Evolutionary conservation across 92 coral and sea anemone species (phyloP).

Genomic region (Blastomussa wellsi): DNA sequence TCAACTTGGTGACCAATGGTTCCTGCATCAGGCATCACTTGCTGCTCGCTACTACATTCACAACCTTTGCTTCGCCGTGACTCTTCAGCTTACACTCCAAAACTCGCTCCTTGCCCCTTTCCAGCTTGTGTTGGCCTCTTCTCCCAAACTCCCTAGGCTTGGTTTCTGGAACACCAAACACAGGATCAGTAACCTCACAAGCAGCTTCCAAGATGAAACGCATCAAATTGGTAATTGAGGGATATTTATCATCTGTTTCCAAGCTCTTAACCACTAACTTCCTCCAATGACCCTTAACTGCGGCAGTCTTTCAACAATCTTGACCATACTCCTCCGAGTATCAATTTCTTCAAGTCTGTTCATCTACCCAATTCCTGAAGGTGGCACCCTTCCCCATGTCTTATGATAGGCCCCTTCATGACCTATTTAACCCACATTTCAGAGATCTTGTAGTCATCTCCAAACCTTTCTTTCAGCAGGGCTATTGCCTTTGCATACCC

Average conservation of each 20-base stretch:
- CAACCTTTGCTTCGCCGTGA: neutral
- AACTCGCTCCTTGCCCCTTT: conserved; percentile 27
- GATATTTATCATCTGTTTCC: conserved; percentile 25
- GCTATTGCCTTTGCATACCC: conserved; percentile 44
- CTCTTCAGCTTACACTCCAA: conserved; percentile 37
- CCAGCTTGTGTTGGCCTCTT: neutral
- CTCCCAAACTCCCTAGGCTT: neutral
- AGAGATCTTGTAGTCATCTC: conserved; percentile 31
- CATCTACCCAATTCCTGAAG: too few species aligned
- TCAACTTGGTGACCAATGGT: neutral
- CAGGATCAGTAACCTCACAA: conserved; percentile 39
- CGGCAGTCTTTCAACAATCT: conserved; percentile 38
- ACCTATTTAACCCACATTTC: conserved; percentile 41
- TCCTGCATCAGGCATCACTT: conserved; percentile 1
- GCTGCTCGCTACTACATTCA: conserved; percentile 17
- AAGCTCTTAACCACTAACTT: conserved; percentile 22
- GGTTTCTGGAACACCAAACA: conserved; percentile 18
- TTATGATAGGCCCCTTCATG: conserved; percentile 32
- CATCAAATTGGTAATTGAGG: conserved; percentile 16
- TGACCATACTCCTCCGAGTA: too few species aligned
- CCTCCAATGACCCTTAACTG: conserved; percentile 37
- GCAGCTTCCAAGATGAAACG: conserved; percentile 10
- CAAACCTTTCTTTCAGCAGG: conserved; percentile 34
- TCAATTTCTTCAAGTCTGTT: too few species aligned
- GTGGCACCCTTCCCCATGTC: too few species aligned